Conservation (phyloP, 2,113 vertebrate genomes). For the Phrynosoma blainvillii region DNA sequence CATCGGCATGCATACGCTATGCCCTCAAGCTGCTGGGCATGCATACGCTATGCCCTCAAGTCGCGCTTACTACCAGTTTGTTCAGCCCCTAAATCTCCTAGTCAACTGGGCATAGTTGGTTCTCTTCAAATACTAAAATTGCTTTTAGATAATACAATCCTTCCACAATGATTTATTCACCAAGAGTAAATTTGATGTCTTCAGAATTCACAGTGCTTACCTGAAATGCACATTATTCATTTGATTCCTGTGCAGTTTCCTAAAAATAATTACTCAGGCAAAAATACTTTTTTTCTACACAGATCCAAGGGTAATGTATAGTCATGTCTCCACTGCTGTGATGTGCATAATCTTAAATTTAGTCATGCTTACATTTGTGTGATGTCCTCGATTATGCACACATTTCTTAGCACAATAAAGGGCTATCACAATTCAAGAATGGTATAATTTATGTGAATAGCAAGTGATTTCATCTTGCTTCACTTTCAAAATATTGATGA, state of each 20-base stretch:
- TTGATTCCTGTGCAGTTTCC: neutral
- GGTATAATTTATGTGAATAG: conserved; percentile 19
- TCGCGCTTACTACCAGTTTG: too few species aligned
- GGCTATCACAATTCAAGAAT: conserved; percentile 41
- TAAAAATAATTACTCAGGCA: neutral
- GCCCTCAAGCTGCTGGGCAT: too few species aligned
- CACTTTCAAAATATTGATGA: conserved; percentile 44
- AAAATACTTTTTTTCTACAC: neutral
- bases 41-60: too few species aligned
- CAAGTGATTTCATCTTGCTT: conserved; percentile 17
- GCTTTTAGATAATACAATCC: conserved; percentile 24
- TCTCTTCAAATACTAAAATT: conserved; percentile 16
- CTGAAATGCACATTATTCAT: neutral
- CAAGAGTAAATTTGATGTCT: neutral
- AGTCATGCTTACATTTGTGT: neutral
- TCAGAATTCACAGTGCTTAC: conserved; percentile 14
- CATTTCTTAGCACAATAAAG: conserved; percentile 24
- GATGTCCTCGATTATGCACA: conserved; percentile 23
- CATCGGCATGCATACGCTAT: too few species aligned
- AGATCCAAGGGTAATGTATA: neutral
- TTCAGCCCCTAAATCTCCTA: neutral
- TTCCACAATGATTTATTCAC: neutral
- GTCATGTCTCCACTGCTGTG: neutral
- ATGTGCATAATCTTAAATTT: conserved; percentile 30
- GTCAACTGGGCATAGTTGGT: neutral